Conservation (phyloP, 2,888 invertebrate genomes). For the Dendrolimus houi region DNA sequence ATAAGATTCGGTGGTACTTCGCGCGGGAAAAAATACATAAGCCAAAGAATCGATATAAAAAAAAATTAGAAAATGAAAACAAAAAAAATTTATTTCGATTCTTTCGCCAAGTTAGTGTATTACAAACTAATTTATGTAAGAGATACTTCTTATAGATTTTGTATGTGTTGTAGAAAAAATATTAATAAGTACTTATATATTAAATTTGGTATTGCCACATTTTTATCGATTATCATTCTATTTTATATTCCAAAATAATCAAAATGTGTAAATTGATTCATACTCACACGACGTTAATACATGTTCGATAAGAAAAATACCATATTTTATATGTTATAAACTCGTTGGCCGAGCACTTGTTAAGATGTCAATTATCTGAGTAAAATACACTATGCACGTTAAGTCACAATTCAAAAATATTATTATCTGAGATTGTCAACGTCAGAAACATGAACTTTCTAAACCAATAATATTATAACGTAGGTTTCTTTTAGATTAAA, state of each 20-base stretch:
- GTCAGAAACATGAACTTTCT: too few species aligned
- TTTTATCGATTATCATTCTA: background rate
- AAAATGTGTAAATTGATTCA: background rate
- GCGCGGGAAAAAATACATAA: background rate
- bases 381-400: too few species aligned
- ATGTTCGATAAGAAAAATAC: too few species aligned
- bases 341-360: too few species aligned
- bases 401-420: too few species aligned
- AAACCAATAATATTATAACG: too few species aligned
- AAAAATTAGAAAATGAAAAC: background rate
- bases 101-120: background rate
- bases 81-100: background rate
- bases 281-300: too few species aligned
- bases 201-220: background rate
- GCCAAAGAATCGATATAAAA: background rate
- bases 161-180: conserved; percentile 19
- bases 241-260: background rate
- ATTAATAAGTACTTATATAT: conserved; percentile 13
- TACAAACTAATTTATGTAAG: background rate
- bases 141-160: conserved; percentile 8
- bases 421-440: too few species aligned
- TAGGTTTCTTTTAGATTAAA: too few species aligned
- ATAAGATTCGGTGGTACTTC: conserved; percentile 14
- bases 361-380: too few species aligned
- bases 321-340: too few species aligned